Evolutionary conservation across 2,888 invertebrate species (phyloP).

Genomic region (Andrena camellia): DNA sequence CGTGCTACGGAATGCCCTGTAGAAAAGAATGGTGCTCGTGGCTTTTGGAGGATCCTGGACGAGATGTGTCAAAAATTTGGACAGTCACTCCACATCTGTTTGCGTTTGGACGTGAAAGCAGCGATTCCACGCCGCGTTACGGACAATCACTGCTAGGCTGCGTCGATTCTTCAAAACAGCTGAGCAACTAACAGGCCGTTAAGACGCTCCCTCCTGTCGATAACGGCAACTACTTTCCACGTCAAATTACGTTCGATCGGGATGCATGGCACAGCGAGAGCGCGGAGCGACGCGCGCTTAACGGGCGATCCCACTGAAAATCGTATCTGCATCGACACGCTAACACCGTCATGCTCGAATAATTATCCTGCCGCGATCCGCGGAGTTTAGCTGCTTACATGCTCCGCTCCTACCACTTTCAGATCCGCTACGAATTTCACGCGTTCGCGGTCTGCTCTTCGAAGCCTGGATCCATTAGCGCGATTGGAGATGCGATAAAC

Average conservation of each 20-base stretch:
- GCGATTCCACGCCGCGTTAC: constrained; percentile 72
- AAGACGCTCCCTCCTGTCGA: constrained; percentile 61
- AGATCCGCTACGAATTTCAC: too few relatives aligned
- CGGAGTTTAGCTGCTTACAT: too few relatives aligned
- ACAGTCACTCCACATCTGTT: constrained; percentile 84
- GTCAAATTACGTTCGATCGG: constrained; percentile 21
- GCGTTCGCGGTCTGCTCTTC: too few relatives aligned
- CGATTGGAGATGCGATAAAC: too few relatives aligned
- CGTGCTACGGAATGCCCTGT: constrained; percentile 26
- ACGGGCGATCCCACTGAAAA: background rate
- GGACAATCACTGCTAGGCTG: constrained; percentile 71
- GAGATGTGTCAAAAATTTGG: constrained; percentile 82
- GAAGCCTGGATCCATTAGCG: too few relatives aligned
- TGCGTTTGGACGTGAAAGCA: constrained; percentile 81
- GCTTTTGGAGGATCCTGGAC: constrained; percentile 64
- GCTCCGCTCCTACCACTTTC: too few relatives aligned
- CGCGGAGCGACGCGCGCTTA: background rate
- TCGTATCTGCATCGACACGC: background rate
- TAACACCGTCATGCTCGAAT: too few relatives aligned
- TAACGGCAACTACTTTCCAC: constrained; percentile 44
- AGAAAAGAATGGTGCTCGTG: constrained; percentile 60
- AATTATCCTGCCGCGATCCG: too few relatives aligned
- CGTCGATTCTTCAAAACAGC: constrained; percentile 78
- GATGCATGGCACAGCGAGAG: background rate
- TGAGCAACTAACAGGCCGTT: constrained; percentile 73